Conservation (phyloP, 1,140 invertebrate species). For the Leptopilina boulardi region DNA sequence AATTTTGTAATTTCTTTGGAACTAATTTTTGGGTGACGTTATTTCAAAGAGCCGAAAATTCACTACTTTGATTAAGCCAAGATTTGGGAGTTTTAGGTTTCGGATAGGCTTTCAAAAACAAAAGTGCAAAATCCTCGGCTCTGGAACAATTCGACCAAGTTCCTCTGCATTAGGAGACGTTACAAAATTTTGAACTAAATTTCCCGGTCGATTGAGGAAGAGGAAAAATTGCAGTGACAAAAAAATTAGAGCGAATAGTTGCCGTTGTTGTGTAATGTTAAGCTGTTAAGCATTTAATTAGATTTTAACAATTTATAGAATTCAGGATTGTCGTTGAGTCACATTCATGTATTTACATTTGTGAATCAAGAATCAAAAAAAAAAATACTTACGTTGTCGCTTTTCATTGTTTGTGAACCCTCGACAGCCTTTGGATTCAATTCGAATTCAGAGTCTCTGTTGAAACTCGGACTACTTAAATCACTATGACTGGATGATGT, state of each 20-base stretch:
- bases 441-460: constrained; percentile 81
- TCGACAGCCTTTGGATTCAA: constrained; percentile 73
- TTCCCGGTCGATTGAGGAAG: background rate
- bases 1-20: too few species aligned
- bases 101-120: too few species aligned
- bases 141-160: too few species aligned
- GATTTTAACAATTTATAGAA: constrained; percentile 7
- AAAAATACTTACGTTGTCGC: constrained; percentile 64
- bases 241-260: background rate
- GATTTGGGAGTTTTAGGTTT: too few species aligned
- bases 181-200: background rate
- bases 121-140: too few species aligned
- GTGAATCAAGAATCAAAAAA: too few species aligned
- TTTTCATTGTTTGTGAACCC: constrained; percentile 61
- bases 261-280: constrained; percentile 5
- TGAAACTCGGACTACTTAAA: constrained; percentile 82
- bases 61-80: too few species aligned
- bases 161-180: too few species aligned
- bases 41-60: too few species aligned
- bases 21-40: too few species aligned
- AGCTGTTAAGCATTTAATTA: background rate
- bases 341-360: background rate
- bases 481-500: constrained; percentile 84
- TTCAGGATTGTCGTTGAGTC: background rate
- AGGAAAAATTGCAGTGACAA: background rate